Conservation (phyloP, 2,797 vertebrate genomes). For the Coregonus suidteri region DNA sequence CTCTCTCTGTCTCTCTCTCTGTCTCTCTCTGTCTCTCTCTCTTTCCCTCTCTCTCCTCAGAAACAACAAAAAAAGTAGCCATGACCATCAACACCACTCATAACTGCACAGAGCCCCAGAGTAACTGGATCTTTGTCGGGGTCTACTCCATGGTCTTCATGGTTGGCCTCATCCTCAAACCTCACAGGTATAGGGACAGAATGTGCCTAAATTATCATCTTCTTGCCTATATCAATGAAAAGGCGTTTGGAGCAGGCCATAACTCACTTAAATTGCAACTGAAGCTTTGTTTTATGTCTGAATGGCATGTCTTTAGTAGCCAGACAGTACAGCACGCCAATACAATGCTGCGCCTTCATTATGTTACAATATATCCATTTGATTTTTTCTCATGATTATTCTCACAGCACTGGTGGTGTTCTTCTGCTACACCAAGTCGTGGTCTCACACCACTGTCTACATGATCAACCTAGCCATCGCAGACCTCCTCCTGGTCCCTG, state of each 20-base stretch:
- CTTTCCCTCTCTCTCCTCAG: no score
- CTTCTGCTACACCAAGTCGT: constrained; percentile 43
- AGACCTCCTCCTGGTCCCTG: constrained; percentile 68
- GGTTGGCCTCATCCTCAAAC: constrained; percentile 66
- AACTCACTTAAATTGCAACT: no score
- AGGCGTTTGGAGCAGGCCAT: no score
- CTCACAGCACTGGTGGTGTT: constrained; percentile 66
- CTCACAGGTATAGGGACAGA: constrained; percentile 23
- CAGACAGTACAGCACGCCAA: no score
- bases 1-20: no score
- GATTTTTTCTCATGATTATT: no score
- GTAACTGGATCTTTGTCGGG: constrained; percentile 27
- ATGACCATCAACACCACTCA: constrained; percentile 25
- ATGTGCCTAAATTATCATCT: neutral
- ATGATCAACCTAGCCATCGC: constrained; percentile 76
- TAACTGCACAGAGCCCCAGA: neutral
- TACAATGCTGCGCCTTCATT: no score
- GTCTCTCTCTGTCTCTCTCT: neutral
- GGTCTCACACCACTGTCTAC: constrained; percentile 72
- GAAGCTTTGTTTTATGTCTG: no score
- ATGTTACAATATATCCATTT: neutral
- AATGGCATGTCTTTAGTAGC: no score
- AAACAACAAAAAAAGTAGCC: constrained; percentile 13
- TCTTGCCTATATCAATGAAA: neutral
- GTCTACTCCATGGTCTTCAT: constrained; percentile 58